A percentile compares a stretch with the other conserved stretches of the same genome.
Conservation (phyloP, 2,113 vertebrate genomes). For the Ovis aries region ARS-UI_Ramb_v3.0 NC_056061.1:11753501-11754000, state of each 20-base stretch:
- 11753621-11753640: background rate
- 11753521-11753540: constrained; percentile 47
- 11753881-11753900: background rate
- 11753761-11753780: background rate
- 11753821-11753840: background rate
- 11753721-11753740: background rate
- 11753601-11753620: background rate
- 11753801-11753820: background rate
- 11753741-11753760: background rate
- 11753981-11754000: background rate
- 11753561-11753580: background rate
- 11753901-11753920: background rate
- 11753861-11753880: background rate
- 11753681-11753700: background rate
- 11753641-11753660: background rate
- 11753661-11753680: background rate
- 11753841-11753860: background rate
- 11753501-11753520: constrained; percentile 55
- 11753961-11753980: background rate
- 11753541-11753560: constrained; percentile 56
- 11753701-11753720: background rate
- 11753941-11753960: background rate
- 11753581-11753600: background rate
- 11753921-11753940: background rate
- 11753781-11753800: background rate